Evolutionary conservation across 1,140 invertebrate genomes (phyloP).

Genomic region (Arion vulgaris): DNA sequence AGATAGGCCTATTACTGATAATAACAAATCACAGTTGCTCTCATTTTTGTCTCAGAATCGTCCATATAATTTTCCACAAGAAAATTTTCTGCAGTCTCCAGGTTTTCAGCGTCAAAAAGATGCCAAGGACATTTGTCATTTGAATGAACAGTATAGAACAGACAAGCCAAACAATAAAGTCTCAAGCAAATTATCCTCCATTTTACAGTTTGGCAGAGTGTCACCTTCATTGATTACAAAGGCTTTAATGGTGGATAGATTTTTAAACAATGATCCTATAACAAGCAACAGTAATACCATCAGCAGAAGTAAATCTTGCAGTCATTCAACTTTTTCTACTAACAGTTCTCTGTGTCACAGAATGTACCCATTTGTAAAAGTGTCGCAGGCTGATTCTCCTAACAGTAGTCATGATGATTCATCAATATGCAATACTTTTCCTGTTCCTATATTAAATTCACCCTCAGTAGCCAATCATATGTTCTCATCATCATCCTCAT

Average conservation of each 20-base stretch:
- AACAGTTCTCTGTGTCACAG: neutral
- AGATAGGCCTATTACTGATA: no score
- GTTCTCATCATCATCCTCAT: neutral
- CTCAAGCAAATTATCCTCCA: neutral
- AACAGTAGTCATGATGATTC: no score
- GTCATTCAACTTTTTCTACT: neutral
- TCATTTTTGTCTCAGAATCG: neutral
- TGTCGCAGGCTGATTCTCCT: no score
- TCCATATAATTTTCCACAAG: neutral
- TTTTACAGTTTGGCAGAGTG: conserved; percentile 1
- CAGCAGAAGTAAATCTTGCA: neutral
- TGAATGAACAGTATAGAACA: neutral
- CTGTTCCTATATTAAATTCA: no score
- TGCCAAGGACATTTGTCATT: neutral
- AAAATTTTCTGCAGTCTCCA: neutral
- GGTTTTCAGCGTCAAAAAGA: neutral
- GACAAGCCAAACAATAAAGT: neutral
- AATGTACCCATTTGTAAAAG: neutral
- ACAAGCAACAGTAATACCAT: neutral
- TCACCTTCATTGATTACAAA: neutral
- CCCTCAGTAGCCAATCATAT: no score
- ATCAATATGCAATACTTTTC: no score
- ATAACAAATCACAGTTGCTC: neutral
- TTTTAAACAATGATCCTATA: neutral
- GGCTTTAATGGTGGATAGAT: neutral